Base-by-base conservation (phyloP, 2,113 vertebrate genomes). In the Megaceryle maxima region DNA sequence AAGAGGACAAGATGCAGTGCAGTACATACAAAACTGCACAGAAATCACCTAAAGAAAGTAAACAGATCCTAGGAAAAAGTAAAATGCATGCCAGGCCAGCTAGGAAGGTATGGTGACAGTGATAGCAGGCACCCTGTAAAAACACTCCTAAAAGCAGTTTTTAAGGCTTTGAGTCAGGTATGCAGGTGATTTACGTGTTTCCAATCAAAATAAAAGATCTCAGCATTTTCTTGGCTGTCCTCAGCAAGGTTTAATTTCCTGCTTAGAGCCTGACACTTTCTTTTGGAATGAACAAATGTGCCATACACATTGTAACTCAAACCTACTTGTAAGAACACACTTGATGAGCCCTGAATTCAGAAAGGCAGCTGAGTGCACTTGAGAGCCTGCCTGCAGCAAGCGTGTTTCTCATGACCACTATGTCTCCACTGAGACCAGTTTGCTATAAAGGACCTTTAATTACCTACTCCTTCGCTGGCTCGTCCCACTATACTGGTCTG, bases 311-410 rank as follows among this genome's bases (percentile, higher is more conserved):
- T 57, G 76, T 16, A 39, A 37, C 48, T 57, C 51, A 74, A 59
- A 46, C 16, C 3, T 1, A 16, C 33, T 13, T 0, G 0, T 55
- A 86, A 43, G 60, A 59, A 41, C 22, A 18, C 10, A 5, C 7
- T 48, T 48, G 16, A 16, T 0, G 0, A 24, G 3, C 22, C 41
- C 64, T 0, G 12, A 46, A 53, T 14, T 33, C 35, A 25, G 64
- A 67, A 35, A 35, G 68, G 48, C 59, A 41, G 44, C 41, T 5
- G 55, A 75, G 35, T 4, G 29, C 29, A 26, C 44, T 4, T 5
- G 24, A 37, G 74, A 5, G 21, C 9, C 13, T 20, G 35, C 26
- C 59, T 43, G 29, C 46, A 76, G 59, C 20, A 19, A 56, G 25
- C 25, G 12, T 7, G 33, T 25, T 64, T 13, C 7, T 16, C 5